Conservation (phyloP, 64 coral and sea anemone species). For the Pachyseris speciosa region DNA sequence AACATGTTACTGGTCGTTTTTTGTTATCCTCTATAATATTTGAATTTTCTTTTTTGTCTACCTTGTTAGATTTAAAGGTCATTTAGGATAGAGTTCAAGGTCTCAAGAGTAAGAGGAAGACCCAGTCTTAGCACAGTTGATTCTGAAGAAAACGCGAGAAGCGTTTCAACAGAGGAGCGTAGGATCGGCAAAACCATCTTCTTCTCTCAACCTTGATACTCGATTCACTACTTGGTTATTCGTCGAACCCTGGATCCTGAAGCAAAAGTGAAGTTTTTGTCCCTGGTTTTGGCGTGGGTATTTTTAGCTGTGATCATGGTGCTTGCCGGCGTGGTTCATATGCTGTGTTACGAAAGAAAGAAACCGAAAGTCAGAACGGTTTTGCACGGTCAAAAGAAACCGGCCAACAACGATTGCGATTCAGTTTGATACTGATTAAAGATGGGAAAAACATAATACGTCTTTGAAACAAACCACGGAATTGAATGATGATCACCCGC, state of each 20-base stretch:
- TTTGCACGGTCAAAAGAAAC: background rate
- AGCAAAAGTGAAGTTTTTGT: background rate
- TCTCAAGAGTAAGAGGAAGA: background rate
- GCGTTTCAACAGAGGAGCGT: background rate
- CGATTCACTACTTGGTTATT: background rate
- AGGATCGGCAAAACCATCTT: no score
- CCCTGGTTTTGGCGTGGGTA: background rate
- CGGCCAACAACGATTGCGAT: background rate
- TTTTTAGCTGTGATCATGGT: background rate
- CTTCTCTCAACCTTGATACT: background rate
- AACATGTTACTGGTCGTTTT: no score
- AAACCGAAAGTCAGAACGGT: background rate
- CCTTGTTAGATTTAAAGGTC: no score
- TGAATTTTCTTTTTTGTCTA: no score
- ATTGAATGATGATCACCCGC: no score
- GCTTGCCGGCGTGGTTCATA: background rate
- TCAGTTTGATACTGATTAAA: conserved; percentile 18
- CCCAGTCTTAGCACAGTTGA: background rate
- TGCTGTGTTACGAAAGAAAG: background rate
- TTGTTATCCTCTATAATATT: no score
- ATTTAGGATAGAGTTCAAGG: background rate
- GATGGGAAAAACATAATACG: no score
- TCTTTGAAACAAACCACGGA: no score
- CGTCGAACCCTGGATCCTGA: conserved; percentile 26
- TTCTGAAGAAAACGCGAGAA: background rate